Percentiles rank a stretch among this genome's conserved stretches.
Evolutionary conservation across 2,797 vertebrate species (phyloP).

Genomic region (Melanotaenia pygmaea): DNA sequence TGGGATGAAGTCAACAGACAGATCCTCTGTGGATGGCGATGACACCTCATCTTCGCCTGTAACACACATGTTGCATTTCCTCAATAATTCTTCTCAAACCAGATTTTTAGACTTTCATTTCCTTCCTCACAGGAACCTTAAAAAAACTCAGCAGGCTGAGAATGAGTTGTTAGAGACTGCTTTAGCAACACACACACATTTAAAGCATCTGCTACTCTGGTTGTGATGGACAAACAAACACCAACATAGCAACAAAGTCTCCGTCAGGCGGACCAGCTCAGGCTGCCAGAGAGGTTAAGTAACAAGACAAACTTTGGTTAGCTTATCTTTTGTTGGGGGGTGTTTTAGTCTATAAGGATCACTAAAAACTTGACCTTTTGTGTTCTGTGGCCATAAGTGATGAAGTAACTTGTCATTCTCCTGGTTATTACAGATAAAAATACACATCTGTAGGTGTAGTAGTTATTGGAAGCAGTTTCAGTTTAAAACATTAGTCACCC

Average conservation of each 20-base stretch:
- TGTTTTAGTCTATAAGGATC: background rate
- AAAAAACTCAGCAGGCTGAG: background rate
- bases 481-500: no score
- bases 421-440: background rate
- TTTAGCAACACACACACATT: slow-evolving; percentile 29
- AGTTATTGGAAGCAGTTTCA: background rate
- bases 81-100: background rate
- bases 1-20: background rate
- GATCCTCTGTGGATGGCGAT: slow-evolving; percentile 1
- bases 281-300: background rate
- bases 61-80: slow-evolving; percentile 32
- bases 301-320: background rate
- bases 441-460: background rate
- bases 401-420: background rate
- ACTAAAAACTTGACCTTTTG: background rate
- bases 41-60: slow-evolving; percentile 21
- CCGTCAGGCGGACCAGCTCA: background rate
- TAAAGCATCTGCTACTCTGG: background rate
- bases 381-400: background rate
- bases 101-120: background rate
- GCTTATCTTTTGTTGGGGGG: no score
- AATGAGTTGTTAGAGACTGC: slow-evolving; percentile 1
- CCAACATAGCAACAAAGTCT: slow-evolving; percentile 40
- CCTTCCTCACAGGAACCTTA: slow-evolving; percentile 7
- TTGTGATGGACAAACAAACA: slow-evolving; percentile 25